These are phyloP conservation scores for Papilio helenus DNA, from an alignment of 1,140 invertebrate genomes.

Conservation along the genomic window DNA sequence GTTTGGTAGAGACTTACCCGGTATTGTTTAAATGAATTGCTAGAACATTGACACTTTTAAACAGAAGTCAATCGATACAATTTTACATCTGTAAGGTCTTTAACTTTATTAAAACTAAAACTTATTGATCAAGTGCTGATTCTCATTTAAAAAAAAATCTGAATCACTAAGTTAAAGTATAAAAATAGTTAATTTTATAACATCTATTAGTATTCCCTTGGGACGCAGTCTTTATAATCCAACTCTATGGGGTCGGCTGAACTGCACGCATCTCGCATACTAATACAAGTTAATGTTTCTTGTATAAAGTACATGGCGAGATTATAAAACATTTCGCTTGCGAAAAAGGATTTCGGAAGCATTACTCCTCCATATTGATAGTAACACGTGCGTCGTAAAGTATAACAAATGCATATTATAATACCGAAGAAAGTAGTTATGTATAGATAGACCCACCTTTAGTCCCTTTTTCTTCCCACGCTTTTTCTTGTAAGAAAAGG, in stretches of 20 bases:
- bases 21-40: too few relatives aligned
- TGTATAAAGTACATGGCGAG: not conserved
- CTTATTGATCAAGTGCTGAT: too few relatives aligned
- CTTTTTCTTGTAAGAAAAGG: too few relatives aligned
- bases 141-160: not conserved
- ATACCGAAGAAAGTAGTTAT: too few relatives aligned
- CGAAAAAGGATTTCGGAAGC: constrained; percentile 23
- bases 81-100: too few relatives aligned
- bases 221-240: constrained; percentile 19
- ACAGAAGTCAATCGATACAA: too few relatives aligned
- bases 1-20: too few relatives aligned
- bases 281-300: constrained; percentile 12
- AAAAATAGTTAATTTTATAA: constrained; percentile 22
- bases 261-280: constrained; percentile 22
- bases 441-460: too few relatives aligned
- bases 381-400: not conserved
- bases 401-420: too few relatives aligned
- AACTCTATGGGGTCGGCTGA: constrained; percentile 9
- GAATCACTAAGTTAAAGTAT: not conserved
- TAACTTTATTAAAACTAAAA: too few relatives aligned
- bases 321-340: constrained; percentile 19
- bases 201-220: constrained; percentile 28
- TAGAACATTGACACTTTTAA: too few relatives aligned
- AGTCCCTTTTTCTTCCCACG: too few relatives aligned
- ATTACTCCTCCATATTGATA: not conserved